Percentiles rank a stretch among this genome's conserved stretches.
Evolutionary conservation across 2,888 invertebrate genomes (phyloP).

Genomic region (Stenoptilia bipunctidactyla): DNA sequence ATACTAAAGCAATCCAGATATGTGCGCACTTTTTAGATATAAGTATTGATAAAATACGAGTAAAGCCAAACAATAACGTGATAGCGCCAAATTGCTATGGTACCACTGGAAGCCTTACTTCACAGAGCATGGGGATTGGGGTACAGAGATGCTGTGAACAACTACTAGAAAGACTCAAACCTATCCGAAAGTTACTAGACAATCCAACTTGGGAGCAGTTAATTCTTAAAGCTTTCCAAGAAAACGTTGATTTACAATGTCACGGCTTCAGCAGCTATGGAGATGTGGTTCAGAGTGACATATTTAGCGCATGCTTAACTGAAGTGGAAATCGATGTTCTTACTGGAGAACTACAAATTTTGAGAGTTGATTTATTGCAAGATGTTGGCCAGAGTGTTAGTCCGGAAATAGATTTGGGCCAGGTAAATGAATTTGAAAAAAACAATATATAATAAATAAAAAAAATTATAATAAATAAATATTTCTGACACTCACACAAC

Average conservation of each 20-base stretch:
- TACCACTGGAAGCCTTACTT: conserved; percentile 77
- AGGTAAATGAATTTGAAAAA: no score
- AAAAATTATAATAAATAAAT: no score
- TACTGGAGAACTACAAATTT: conserved; percentile 74
- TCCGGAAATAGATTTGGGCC: conserved; percentile 75
- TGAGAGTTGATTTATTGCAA: conserved; percentile 73
- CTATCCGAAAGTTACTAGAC: conserved; percentile 34
- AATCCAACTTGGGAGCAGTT: conserved; percentile 58
- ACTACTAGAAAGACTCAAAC: conserved; percentile 45
- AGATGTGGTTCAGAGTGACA: conserved; percentile 38
- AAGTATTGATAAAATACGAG: conserved; percentile 71
- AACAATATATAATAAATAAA: no score
- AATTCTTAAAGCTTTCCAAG: conserved; percentile 42
- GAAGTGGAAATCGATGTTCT: conserved; percentile 80
- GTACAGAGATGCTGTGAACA: conserved; percentile 55
- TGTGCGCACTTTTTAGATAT: conserved; percentile 75
- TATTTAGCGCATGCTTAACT: conserved; percentile 66
- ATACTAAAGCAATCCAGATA: conserved; percentile 77
- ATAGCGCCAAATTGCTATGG: conserved; percentile 73
- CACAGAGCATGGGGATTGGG: conserved; percentile 73
- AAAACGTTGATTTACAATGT: conserved; percentile 25
- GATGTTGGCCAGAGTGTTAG: conserved; percentile 75
- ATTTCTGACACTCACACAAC: no score
- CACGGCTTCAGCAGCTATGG: conserved; percentile 20
- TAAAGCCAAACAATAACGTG: conserved; percentile 74